A percentile compares a stretch with the other conserved stretches of the same genome.
These are phyloP conservation scores for Cirrhinus molitorella DNA, from an alignment of 2,797 vertebrate genomes.

Conservation along the genomic window DNA sequence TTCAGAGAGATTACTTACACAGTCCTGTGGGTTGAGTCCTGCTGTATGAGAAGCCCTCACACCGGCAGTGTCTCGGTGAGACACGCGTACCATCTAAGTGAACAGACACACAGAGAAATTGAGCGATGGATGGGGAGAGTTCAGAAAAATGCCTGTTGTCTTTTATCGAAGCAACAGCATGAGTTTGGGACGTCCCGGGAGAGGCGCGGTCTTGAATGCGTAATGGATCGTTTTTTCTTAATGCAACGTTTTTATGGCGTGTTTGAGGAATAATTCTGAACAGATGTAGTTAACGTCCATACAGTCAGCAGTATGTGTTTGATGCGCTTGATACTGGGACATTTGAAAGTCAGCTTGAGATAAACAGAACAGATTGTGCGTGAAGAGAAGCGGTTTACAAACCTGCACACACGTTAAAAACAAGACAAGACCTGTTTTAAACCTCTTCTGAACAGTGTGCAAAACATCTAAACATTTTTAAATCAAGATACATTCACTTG, in stretches of 20 bases:
- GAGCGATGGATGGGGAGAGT: constrained; percentile 10
- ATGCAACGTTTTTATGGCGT: constrained; percentile 37
- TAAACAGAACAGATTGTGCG: constrained; percentile 39
- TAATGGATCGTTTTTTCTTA: constrained; percentile 39
- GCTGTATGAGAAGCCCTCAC: background rate
- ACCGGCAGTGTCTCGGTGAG: background rate
- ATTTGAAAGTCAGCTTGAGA: constrained; percentile 51
- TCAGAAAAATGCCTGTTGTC: constrained; percentile 35
- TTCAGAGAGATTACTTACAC: constrained; percentile 57
- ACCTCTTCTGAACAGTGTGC: background rate
- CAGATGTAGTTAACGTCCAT: constrained; percentile 49
- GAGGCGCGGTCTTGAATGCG: constrained; percentile 14
- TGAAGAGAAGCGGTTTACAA: background rate
- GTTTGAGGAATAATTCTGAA: constrained; percentile 48
- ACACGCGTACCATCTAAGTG: background rate
- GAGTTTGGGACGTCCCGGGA: constrained; percentile 25
- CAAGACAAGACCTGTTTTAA: background rate
- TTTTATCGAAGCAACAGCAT: constrained; percentile 41
- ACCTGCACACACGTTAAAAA: background rate
- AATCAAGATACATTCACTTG: background rate
- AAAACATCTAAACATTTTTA: background rate
- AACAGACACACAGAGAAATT: background rate
- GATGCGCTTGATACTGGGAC: constrained; percentile 46
- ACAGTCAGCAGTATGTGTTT: constrained; percentile 33
- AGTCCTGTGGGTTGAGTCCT: constrained; percentile 13